Percentiles rank a stretch among this genome's conserved stretches.
Evolutionary conservation across 1,140 invertebrate species (phyloP).

Genomic region (Drosophila busckii): DNA sequence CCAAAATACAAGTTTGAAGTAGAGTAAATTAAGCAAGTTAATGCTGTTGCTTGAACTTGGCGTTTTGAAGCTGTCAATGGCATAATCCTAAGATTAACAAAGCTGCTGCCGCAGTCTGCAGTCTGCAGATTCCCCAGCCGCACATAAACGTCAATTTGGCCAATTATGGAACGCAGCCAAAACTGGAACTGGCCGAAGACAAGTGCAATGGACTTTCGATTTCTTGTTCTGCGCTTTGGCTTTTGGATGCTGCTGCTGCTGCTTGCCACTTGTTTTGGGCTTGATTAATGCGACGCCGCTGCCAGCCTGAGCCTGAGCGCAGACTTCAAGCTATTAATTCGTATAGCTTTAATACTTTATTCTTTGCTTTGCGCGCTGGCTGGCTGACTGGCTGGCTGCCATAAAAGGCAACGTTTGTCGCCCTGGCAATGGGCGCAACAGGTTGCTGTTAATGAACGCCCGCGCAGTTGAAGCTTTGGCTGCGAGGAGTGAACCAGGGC

Average conservation of each 20-base stretch:
- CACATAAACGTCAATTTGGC: constrained; percentile 75
- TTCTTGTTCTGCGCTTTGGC: constrained; percentile 40
- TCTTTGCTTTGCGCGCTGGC: constrained; percentile 6
- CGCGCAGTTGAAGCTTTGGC: constrained; percentile 43
- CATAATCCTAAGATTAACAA: constrained; percentile 63
- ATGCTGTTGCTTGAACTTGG: constrained; percentile 51
- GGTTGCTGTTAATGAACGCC: constrained; percentile 75
- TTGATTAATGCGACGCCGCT: constrained; percentile 64
- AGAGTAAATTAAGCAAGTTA: constrained; percentile 58
- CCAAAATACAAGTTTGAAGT: constrained; percentile 65
- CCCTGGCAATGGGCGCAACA: constrained; percentile 63
- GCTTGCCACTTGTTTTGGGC: constrained; percentile 31
- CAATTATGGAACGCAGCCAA: constrained; percentile 57
- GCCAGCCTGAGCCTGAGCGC: constrained; percentile 19
- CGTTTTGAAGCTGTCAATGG: constrained; percentile 50
- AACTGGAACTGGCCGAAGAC: constrained; percentile 28
- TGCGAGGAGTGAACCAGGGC: not conserved
- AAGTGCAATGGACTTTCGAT: constrained; percentile 71
- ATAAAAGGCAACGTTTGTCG: constrained; percentile 71
- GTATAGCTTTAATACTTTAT: constrained; percentile 16
- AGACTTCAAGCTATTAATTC: constrained; percentile 41
- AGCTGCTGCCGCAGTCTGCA: constrained; percentile 4
- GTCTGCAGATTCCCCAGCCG: constrained; percentile 25
- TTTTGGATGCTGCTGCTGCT: constrained; percentile 8
- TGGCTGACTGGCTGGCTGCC: constrained; percentile 27